Percentiles rank a stretch among this genome's conserved stretches.
Conservation (phyloP, 2,113 vertebrate species). For the Mobula birostris region DNA sequence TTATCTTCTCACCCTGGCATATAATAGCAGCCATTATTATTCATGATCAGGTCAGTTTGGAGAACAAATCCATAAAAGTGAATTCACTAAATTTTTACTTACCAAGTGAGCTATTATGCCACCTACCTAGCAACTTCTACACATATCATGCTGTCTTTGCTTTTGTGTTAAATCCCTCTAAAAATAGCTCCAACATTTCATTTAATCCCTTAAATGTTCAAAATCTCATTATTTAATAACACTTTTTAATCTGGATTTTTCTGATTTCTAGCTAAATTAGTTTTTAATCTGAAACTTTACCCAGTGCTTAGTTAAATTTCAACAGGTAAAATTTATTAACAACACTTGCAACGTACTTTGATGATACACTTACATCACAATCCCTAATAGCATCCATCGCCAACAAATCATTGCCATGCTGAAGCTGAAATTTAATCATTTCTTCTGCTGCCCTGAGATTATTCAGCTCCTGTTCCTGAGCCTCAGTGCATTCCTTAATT, state of each 20-base stretch:
- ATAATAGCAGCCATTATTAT: no score
- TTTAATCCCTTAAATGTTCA: background rate
- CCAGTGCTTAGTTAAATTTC: background rate
- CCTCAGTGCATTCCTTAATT: constrained; percentile 77
- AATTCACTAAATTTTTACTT: no score
- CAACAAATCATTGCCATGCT: constrained; percentile 87
- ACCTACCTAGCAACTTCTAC: background rate
- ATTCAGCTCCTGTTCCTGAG: constrained; percentile 73
- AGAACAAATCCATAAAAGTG: no score
- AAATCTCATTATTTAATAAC: background rate
- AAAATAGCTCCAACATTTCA: background rate
- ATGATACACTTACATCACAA: constrained; percentile 72
- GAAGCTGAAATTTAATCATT: constrained; percentile 91
- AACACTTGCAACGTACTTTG: background rate
- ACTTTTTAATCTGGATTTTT: background rate
- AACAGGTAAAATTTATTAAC: background rate
- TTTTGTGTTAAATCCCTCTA: background rate
- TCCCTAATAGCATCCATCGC: constrained; percentile 93
- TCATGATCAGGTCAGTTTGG: no score
- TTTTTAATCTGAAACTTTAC: constrained; percentile 8
- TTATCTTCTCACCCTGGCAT: no score
- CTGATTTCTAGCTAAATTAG: background rate
- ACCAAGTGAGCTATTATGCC: background rate
- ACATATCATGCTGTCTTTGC: background rate
- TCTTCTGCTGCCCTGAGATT: constrained; percentile 77